These are phyloP conservation scores for Scarus forsteni DNA, from an alignment of 2,797 vertebrate genomes.

Conservation along the genomic window DNA sequence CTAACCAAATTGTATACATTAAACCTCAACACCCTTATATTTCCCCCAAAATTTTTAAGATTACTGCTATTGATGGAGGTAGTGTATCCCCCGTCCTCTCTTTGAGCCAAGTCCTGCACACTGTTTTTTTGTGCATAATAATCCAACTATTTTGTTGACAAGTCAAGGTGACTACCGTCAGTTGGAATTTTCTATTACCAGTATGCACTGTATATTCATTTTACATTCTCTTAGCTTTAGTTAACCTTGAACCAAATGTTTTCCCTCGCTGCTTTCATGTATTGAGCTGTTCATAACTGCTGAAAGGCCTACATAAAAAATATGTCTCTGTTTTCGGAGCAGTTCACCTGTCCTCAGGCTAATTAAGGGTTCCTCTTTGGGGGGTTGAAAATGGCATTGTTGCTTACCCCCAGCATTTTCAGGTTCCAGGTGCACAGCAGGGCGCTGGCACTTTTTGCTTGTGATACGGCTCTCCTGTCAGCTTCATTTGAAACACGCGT, in stretches of 20 bases:
- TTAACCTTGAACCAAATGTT: neutral
- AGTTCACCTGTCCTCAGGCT: slow-evolving; percentile 12
- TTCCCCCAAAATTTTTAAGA: too few relatives aligned
- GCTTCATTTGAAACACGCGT: slow-evolving; percentile 21
- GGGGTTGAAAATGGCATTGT: neutral
- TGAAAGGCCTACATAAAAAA: neutral
- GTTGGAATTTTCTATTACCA: neutral
- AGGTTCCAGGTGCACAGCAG: slow-evolving; percentile 42
- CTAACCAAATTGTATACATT: too few relatives aligned
- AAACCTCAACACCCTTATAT: too few relatives aligned
- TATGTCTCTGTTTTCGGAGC: neutral
- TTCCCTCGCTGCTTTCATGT: neutral
- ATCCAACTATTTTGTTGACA: slow-evolving; percentile 21
- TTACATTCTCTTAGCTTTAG: neutral
- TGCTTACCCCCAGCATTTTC: slow-evolving; percentile 18
- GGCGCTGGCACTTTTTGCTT: slow-evolving; percentile 13
- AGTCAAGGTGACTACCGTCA: slow-evolving; percentile 14
- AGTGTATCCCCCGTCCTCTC: slow-evolving; percentile 18
- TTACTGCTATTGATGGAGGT: neutral
- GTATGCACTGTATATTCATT: slow-evolving; percentile 4
- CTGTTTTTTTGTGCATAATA: slow-evolving; percentile 30
- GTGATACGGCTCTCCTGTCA: slow-evolving; percentile 22
- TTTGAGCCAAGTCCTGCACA: slow-evolving; percentile 15
- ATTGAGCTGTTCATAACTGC: too few relatives aligned
- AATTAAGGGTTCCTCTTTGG: slow-evolving; percentile 12